Percentiles rank a stretch among this genome's conserved stretches.
These are phyloP conservation scores for Boleophthalmus pectinirostris DNA, from an alignment of 2,113 vertebrate genomes.

Conservation along the genomic window DNA sequence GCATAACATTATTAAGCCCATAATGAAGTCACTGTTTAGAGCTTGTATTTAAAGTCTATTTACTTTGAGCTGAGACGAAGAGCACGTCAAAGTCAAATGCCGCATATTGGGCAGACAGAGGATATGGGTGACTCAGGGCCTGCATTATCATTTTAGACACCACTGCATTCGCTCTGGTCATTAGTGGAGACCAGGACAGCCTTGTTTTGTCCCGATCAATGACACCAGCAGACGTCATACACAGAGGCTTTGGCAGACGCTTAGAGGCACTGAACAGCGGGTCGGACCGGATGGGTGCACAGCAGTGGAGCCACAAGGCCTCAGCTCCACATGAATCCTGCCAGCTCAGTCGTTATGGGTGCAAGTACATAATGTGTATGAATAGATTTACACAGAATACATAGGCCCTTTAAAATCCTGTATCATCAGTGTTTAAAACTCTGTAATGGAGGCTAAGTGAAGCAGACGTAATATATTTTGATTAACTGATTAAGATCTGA, in stretches of 20 bases:
- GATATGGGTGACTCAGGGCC: constrained; percentile 50
- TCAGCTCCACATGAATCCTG: neutral
- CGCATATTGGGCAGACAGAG: constrained; percentile 10
- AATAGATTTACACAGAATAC: neutral
- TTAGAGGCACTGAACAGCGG: constrained; percentile 12
- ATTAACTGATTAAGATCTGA: too few species aligned
- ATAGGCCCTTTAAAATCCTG: too few species aligned
- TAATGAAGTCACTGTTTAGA: neutral
- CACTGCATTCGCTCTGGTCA: constrained; percentile 44
- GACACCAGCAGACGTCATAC: constrained; percentile 30
- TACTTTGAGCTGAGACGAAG: constrained; percentile 2
- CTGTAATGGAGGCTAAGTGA: too few species aligned
- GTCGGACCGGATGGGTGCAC: neutral
- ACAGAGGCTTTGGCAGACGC: constrained; percentile 17
- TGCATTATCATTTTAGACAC: constrained; percentile 42
- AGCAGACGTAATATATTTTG: too few species aligned
- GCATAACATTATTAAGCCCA: constrained; percentile 11
- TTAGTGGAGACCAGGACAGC: constrained; percentile 40
- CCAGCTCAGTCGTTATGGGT: neutral
- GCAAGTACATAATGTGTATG: neutral
- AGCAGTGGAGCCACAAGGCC: neutral
- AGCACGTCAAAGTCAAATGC: constrained; percentile 9
- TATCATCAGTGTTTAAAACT: too few species aligned
- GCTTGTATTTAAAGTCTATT: neutral
- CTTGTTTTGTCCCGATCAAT: constrained; percentile 25